These are phyloP conservation scores for Ennomos erosarius DNA, from an alignment of 2,888 invertebrate genomes.

Conservation along the genomic window DNA sequence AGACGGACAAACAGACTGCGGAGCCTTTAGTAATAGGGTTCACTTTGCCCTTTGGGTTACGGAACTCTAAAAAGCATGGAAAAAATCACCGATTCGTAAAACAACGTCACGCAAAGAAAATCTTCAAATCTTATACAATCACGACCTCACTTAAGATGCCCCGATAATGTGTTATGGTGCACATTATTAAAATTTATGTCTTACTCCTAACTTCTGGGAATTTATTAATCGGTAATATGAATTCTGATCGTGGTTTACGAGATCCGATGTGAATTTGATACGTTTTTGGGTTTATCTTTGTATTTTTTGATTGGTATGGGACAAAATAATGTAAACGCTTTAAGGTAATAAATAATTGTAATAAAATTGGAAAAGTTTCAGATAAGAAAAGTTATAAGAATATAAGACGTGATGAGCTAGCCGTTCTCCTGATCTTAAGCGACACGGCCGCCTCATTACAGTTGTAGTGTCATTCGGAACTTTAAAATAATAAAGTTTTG, in stretches of 20 bases:
- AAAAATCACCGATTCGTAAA: constrained; percentile 34
- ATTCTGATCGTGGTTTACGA: constrained; percentile 72
- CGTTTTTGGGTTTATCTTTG: constrained; percentile 44
- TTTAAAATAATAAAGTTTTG: no score
- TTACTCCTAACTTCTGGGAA: constrained; percentile 79
- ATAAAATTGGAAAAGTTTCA: no score
- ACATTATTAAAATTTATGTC: constrained; percentile 84
- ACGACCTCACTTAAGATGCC: constrained; percentile 68
- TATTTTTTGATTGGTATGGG: not conserved
- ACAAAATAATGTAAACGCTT: no score
- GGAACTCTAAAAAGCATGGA: constrained; percentile 36
- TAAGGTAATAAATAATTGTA: no score
- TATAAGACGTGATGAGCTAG: no score
- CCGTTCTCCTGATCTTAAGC: no score
- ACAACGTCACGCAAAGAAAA: constrained; percentile 43
- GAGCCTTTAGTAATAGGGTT: no score
- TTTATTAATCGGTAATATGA: constrained; percentile 83
- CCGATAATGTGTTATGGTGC: constrained; percentile 70
- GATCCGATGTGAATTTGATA: constrained; percentile 61
- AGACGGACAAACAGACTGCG: no score
- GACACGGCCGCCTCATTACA: no score
- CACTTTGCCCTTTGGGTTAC: no score
- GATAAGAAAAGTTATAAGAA: no score
- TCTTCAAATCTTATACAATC: constrained; percentile 41
- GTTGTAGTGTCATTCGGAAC: no score